Conservation (phyloP, 2,797 vertebrate genomes). For the Darevskia mixta region DNA sequence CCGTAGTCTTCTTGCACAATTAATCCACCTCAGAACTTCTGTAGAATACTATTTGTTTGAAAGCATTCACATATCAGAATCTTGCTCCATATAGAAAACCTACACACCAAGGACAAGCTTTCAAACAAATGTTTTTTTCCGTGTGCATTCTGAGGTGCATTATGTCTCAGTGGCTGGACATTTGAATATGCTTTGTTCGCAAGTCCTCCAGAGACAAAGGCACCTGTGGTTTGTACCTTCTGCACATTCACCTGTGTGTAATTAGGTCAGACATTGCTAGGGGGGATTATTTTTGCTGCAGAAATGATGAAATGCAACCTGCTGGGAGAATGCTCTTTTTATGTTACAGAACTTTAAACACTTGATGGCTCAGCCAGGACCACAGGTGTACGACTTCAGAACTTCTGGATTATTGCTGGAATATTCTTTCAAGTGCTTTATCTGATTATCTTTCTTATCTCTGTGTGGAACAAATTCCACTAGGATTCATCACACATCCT, state of each 20-base stretch:
- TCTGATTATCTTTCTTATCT: conserved; percentile 22
- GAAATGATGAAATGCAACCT: neutral
- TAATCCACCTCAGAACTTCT: neutral
- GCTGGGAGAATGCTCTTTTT: neutral
- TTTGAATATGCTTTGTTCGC: neutral
- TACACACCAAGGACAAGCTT: neutral
- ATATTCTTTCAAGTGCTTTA: neutral
- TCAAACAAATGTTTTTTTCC: neutral
- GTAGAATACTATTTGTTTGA: neutral
- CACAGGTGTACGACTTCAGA: neutral
- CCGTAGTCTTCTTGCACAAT: too few relatives aligned
- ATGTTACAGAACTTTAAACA: neutral
- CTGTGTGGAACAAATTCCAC: conserved; percentile 16
- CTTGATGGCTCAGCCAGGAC: conserved; percentile 10
- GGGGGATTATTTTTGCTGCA: conserved; percentile 7
- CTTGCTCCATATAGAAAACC: neutral
- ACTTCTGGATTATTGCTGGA: neutral
- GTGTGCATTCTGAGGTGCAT: neutral
- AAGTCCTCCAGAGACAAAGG: neutral
- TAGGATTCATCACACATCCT: conserved; percentile 12
- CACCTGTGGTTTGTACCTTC: neutral
- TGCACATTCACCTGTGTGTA: neutral
- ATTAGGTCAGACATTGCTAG: conserved; percentile 1
- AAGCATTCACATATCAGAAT: neutral
- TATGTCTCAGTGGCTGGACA: neutral